These are phyloP conservation scores for Callosobruchus maculatus DNA, from an alignment of 2,888 invertebrate genomes.

Conservation along the genomic window DNA sequence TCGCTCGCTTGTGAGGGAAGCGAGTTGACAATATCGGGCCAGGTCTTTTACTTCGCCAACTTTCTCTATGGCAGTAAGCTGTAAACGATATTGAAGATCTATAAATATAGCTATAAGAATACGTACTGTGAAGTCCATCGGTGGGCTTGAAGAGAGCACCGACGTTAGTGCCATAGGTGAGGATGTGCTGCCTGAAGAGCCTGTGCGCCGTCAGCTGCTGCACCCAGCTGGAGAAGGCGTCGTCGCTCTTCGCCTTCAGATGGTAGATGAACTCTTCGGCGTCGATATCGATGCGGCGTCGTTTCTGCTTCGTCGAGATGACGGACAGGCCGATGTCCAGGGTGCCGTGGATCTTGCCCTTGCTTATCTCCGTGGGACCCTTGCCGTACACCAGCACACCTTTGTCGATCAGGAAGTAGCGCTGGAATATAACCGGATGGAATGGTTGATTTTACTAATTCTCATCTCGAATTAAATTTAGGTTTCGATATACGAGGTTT, in stretches of 20 bases:
- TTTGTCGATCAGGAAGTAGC: slow-evolving; percentile 77
- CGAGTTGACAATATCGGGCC: too few relatives aligned
- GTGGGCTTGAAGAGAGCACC: slow-evolving; percentile 41
- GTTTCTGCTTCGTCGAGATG: slow-evolving; percentile 69
- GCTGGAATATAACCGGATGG: slow-evolving; percentile 50
- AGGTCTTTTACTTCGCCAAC: too few relatives aligned
- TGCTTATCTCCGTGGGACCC: slow-evolving; percentile 68
- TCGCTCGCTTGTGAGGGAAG: too few relatives aligned
- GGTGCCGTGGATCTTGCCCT: slow-evolving; percentile 76
- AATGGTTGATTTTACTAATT: too few relatives aligned
- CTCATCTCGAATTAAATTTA: too few relatives aligned
- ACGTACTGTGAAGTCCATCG: slow-evolving; percentile 43
- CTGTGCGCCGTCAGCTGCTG: slow-evolving; percentile 71
- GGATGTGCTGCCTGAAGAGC: slow-evolving; percentile 71
- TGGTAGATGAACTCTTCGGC: slow-evolving; percentile 84
- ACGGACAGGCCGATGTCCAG: slow-evolving; percentile 79
- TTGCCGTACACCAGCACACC: slow-evolving; percentile 78
- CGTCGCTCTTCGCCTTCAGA: slow-evolving; percentile 68
- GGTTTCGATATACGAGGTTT: too few relatives aligned
- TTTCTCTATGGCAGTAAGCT: too few relatives aligned
- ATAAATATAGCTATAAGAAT: too few relatives aligned
- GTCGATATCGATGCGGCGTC: slow-evolving; percentile 75
- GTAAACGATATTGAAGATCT: too few relatives aligned
- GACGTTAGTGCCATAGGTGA: slow-evolving; percentile 61
- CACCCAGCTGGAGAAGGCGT: slow-evolving; percentile 71